Percentiles rank a stretch among this genome's conserved stretches.
Conservation (phyloP, 1,140 invertebrate species). For the Saccostrea cuccullata region DNA sequence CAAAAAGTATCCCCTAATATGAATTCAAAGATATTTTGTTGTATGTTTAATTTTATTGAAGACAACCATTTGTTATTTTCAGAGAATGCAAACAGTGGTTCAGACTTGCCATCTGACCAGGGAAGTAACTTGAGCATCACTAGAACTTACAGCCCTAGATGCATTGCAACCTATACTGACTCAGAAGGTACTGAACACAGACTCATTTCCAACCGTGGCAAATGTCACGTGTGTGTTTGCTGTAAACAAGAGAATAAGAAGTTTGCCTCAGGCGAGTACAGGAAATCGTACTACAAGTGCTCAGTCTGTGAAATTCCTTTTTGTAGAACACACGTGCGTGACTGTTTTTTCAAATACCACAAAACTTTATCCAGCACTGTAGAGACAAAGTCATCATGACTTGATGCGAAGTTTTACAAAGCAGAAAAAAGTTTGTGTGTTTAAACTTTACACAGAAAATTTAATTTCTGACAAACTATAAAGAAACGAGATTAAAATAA, state of each 20-base stretch:
- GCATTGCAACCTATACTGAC: background rate
- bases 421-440: too few relatives aligned
- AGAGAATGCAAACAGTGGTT: background rate
- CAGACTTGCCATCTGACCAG: background rate
- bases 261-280: conserved; percentile 44
- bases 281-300: conserved; percentile 53
- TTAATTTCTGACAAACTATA: too few relatives aligned
- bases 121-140: background rate
- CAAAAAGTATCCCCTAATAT: too few relatives aligned
- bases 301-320: conserved; percentile 41
- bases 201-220: background rate
- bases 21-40: too few relatives aligned
- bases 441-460: too few relatives aligned
- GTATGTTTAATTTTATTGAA: background rate
- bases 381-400: background rate
- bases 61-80: background rate
- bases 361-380: background rate
- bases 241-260: background rate
- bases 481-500: too few relatives aligned
- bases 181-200: background rate
- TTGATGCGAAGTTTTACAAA: background rate
- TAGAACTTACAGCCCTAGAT: background rate
- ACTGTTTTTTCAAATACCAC: conserved; percentile 50
- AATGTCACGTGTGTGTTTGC: background rate
- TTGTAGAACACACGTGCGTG: conserved; percentile 45